Conservation (phyloP, 1,140 invertebrate genomes). For the Halyomorpha halys region DNA sequence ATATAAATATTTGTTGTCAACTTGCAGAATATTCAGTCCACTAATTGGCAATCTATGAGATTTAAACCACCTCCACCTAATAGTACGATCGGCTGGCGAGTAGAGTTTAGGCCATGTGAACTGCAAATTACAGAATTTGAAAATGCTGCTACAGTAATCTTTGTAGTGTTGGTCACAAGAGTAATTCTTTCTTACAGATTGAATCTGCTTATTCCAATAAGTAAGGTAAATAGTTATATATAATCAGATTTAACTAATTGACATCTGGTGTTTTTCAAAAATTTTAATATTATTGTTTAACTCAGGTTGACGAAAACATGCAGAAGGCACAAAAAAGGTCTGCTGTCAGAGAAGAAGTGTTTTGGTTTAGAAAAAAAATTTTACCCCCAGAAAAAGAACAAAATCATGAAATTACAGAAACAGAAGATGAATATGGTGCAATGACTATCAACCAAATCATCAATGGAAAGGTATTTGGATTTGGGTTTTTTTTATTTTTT, state of each 20-base stretch:
- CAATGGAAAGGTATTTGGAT: constrained; percentile 25
- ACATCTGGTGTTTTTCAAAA: too few relatives aligned
- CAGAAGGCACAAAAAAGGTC: constrained; percentile 81
- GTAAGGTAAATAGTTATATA: constrained; percentile 55
- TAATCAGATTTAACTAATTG: too few relatives aligned
- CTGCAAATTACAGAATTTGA: constrained; percentile 98
- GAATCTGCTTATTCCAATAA: constrained; percentile 95
- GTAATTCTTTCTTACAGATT: constrained; percentile 94
- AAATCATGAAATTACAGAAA: constrained; percentile 31
- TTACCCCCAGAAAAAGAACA: constrained; percentile 39
- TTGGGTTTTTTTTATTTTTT: background rate
- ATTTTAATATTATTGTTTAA: too few relatives aligned
- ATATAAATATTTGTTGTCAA: constrained; percentile 19
- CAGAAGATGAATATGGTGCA: constrained; percentile 48
- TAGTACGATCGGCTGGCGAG: constrained; percentile 95
- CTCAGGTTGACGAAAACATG: constrained; percentile 95
- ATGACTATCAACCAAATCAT: constrained; percentile 83
- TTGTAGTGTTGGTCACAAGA: constrained; percentile 90
- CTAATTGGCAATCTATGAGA: constrained; percentile 99
- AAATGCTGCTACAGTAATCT: constrained; percentile 98
- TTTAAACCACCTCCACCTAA: constrained; percentile 96
- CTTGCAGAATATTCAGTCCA: constrained; percentile 94
- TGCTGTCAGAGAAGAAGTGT: constrained; percentile 69
- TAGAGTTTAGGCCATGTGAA: constrained; percentile 98
- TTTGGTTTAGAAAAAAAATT: constrained; percentile 85